Conservation (phyloP, 1,140 invertebrate genomes). For the Telenomus remus region DNA sequence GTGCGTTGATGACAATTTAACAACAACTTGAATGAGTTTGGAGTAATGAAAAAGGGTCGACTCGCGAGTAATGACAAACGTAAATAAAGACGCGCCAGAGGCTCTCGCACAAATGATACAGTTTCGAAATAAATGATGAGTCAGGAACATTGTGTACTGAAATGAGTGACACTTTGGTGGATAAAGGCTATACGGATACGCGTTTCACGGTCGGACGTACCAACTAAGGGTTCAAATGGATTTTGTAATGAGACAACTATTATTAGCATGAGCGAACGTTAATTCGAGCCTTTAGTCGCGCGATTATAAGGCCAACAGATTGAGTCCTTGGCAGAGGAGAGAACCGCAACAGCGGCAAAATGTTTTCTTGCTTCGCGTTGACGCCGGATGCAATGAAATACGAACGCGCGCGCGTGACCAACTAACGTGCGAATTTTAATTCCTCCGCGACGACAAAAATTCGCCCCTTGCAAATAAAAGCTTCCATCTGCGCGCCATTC, state of each 20-base stretch:
- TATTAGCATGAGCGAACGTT: constrained; percentile 49
- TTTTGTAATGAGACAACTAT: constrained; percentile 53
- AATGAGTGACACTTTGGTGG: constrained; percentile 31
- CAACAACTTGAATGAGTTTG: too few relatives aligned
- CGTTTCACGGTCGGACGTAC: constrained; percentile 39
- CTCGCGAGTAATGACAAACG: constrained; percentile 36
- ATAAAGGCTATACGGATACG: constrained; percentile 1
- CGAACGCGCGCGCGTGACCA: constrained; percentile 57
- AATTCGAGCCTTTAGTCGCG: constrained; percentile 48
- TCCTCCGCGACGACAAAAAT: constrained; percentile 38
- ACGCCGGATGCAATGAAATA: constrained; percentile 53
- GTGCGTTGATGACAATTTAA: too few relatives aligned
- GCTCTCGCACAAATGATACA: constrained; percentile 21
- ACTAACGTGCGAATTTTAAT: constrained; percentile 55
- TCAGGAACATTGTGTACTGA: constrained; percentile 23
- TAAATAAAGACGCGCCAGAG: constrained; percentile 29
- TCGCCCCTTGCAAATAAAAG: constrained; percentile 53
- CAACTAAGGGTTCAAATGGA: constrained; percentile 40
- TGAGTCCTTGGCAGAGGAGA: constrained; percentile 55
- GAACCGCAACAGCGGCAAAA: constrained; percentile 51
- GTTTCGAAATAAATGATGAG: constrained; percentile 43
- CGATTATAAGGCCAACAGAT: constrained; percentile 55
- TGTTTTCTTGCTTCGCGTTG: constrained; percentile 35
- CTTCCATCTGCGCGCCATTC: constrained; percentile 43
- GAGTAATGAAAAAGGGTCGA: constrained; percentile 20